phyloP scores from a whole-genome alignment of 2,888 invertebrate species.

The Torymus texanus region DNA sequence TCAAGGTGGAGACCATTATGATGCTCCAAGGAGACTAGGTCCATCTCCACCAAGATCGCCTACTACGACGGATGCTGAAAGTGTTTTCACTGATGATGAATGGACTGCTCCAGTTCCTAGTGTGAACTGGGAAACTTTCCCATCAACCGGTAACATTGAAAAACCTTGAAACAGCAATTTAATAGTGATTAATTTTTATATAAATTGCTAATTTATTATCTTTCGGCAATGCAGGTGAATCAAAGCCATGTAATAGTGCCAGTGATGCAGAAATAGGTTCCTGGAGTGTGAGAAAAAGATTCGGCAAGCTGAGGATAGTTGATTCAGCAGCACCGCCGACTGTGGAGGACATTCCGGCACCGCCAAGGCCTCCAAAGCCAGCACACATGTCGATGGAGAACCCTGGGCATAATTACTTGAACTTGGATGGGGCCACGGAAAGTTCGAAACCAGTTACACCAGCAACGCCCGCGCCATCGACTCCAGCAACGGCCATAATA shows the following conservation, averaged over 20 bases:
- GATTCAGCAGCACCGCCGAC: conserved; percentile 65
- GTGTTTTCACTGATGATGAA: conserved; percentile 82
- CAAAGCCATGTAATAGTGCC: conserved; percentile 78
- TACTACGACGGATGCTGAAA: conserved; percentile 80
- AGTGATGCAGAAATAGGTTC: conserved; percentile 78
- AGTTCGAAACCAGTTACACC: conserved; percentile 73
- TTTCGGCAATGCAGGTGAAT: conserved; percentile 65
- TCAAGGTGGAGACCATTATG: conserved; percentile 71
- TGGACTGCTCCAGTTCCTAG: conserved; percentile 77
- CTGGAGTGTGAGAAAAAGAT: conserved; percentile 78
- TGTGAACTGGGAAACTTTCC: conserved; percentile 76
- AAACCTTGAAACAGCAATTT: not conserved
- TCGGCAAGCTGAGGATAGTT: conserved; percentile 75
- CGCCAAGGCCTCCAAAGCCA: conserved; percentile 87
- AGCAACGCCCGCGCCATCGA: conserved; percentile 68
- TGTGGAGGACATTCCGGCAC: conserved; percentile 76
- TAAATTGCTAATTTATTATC: not conserved
- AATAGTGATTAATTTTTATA: not conserved
- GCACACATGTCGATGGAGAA: conserved; percentile 76
- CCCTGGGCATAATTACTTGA: conserved; percentile 76
- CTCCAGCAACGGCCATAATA: conserved; percentile 66
- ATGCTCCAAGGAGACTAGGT: conserved; percentile 68
- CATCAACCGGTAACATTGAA: conserved; percentile 58
- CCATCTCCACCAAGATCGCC: conserved; percentile 75
- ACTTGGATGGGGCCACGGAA: conserved; percentile 73